phyloP scores from a whole-genome alignment of 2,797 vertebrate genomes.

The Hipposideros larvatus region DNA sequence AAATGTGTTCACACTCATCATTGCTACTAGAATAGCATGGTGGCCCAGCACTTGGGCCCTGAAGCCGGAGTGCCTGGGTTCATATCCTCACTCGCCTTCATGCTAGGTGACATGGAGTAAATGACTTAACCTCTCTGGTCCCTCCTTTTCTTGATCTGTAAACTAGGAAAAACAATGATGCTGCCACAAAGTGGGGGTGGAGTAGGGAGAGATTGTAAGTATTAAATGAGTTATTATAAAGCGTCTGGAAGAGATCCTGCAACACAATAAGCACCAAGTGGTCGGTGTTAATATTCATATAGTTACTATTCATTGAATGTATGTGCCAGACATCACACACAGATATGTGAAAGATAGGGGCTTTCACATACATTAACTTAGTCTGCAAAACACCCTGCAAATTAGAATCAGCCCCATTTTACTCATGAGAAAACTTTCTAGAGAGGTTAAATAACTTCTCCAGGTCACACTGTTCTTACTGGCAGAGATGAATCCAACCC shows the following conservation, averaged over 20 bases:
- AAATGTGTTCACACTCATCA: neutral
- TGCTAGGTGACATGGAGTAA: neutral
- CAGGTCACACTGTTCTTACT: neutral
- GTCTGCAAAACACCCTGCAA: neutral
- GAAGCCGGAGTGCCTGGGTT: neutral
- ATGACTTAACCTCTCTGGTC: neutral
- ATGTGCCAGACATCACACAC: neutral
- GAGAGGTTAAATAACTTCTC: neutral
- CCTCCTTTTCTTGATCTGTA: neutral
- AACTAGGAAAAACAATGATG: neutral
- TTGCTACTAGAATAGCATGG: neutral
- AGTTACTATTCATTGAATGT: neutral
- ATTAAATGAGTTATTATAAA: neutral
- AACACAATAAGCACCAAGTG: neutral
- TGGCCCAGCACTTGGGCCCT: neutral
- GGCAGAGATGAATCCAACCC: neutral
- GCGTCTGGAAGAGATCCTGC: neutral
- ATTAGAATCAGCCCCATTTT: neutral
- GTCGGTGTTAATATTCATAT: neutral
- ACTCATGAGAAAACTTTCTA: neutral
- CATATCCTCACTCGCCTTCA: neutral
- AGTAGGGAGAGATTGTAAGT: neutral
- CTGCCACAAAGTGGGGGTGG: no score
- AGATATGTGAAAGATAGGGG: neutral
- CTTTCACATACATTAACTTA: neutral